Base-by-base conservation (phyloP, 2,888 invertebrate genomes). In the Tipula vernalis region DNA sequence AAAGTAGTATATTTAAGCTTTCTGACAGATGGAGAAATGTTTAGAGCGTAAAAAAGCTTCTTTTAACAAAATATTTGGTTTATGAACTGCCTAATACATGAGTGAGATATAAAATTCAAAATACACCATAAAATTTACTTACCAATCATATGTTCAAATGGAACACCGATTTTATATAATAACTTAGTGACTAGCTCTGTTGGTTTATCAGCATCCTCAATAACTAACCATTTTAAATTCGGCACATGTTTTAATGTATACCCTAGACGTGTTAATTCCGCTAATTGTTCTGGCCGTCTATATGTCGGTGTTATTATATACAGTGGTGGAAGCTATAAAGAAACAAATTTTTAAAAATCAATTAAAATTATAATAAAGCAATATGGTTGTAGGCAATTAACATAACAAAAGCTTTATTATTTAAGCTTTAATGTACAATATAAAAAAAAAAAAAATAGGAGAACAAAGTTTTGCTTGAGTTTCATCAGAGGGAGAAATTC, bases 241-340 rank as follows among this genome's bases (percentile, higher is more conserved):
- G 92, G 92, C 36, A 95, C 93, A 90, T 94, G 94, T 91, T 94
- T 93, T 86, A 96, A 91, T 0, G 95, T 95, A 88, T 96, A 94
- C 0, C 94, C 93, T 88, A 96, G 91, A 88, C 96, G 92, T 51
- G 96, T 96, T 87, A 97, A 91, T 90, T 97, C 97, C 6, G 97
- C 95, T 89, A 95, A 93, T 91, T 97, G 97, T 90, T 96, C 95
- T 47, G 95, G 94, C 89, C 96, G 93, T 88, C 93, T 92, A 90
- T 95, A 95, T 51, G 96, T 96, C 87, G 96, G 96, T 87, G 96
- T 96, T 87, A 96, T 94, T 88, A 95, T 93, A 89, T 94, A 95
- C 88, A 95, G 89, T 18, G 94, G 93, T 88, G 93, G 93, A 90
- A 86, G 88, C 28, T 39, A 28, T 39, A n/a, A 84, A 36, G n/a